These are phyloP conservation scores for Rhadina sibilatrix DNA, from an alignment of 2,113 vertebrate genomes.

Conservation along the genomic window DNA sequence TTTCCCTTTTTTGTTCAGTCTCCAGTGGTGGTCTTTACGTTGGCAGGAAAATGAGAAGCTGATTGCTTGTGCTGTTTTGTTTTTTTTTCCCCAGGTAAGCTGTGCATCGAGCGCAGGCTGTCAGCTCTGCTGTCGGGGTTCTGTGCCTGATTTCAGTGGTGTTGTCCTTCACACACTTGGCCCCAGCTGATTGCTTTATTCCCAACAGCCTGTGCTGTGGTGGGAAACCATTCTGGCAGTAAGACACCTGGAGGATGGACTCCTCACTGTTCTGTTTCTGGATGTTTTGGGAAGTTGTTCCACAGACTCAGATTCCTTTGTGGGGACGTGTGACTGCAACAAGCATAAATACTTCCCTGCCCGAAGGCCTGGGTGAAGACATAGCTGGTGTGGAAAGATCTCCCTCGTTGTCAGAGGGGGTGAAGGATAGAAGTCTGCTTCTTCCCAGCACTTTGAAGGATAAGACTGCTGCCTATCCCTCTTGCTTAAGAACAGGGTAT, in stretches of 20 bases:
- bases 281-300: not conserved
- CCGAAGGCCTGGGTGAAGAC: not conserved
- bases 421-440: conserved; percentile 7
- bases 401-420: not conserved
- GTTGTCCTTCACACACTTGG: not conserved
- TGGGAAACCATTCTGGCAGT: not conserved
- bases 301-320: not conserved
- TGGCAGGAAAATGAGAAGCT: not conserved
- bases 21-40: not conserved
- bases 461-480: not conserved
- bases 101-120: conserved; percentile 90
- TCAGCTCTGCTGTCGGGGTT: conserved; percentile 81
- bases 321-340: not conserved
- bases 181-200: not conserved
- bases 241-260: not conserved
- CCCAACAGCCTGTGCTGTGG: not conserved
- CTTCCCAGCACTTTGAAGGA: conserved; percentile 48
- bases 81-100: conserved; percentile 79
- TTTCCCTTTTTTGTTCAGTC: not conserved
- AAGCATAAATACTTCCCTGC: not conserved
- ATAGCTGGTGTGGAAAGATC: not conserved
- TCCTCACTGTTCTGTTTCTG: not conserved
- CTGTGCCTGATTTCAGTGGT: conserved; percentile 59
- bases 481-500: conserved; percentile 20
- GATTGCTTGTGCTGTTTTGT: not conserved